Base-by-base conservation (phyloP, 2,888 invertebrate genomes). In the Macaria notata region DNA sequence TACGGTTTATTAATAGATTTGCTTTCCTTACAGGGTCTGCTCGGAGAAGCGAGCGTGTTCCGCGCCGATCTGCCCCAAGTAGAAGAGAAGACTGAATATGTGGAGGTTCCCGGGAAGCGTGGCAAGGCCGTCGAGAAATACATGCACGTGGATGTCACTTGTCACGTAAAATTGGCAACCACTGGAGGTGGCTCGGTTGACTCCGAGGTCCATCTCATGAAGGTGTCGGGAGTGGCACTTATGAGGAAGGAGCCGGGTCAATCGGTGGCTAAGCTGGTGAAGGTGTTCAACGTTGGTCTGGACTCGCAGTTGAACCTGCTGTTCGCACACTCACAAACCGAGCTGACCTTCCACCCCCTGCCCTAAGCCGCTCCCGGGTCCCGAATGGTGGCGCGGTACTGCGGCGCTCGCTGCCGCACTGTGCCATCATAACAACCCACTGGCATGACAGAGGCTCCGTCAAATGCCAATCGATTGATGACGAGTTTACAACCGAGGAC, bases 31-130 rank as follows among this genome's bases (percentile, higher is more conserved):
- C 70, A 92, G 92, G 91, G 89, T 63, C 72, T 91, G 47, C 78
- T 95, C 39, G 95, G 95, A 4, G 93, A 94, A 73, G 95, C 95
- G 0, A 87, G 87, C 54, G 94, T 95, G 1, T 95, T 94, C 83
- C 92, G 95, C 59, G 94, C 94, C 39, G 94, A 94, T 75, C 83
- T 93, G 62, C 94, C 94, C 0, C 95, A 95, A 81, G 86, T 90
- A n/a, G 94, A 94, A 77, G 93, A 94, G 80, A 92, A 88, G 77
- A 94, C 94, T 58, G 92, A 92, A 72, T 92, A 92, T 73, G 92
- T 94, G 62, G 86, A 90, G 30, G 82, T 92, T 0, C 89, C 88
- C 54, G 90, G 89, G n/a, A 86, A 85, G 64, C 76, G 78, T 6
- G 87, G 84, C 36, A 75, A 78, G 64, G 93, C 93, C 9, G 88